These are phyloP conservation scores for Macaca fascicularis DNA, from an alignment of 2,113 vertebrate species.

Conservation along the genomic window T2T-MFA8v1.1 NC_088384.1:18779001-18779500, in stretches of 20 bases:
- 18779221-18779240: neutral
- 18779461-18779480: neutral
- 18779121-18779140: neutral
- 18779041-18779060: neutral
- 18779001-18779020: too few relatives aligned
- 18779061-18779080: neutral
- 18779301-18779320: neutral
- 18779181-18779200: neutral
- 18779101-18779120: too few relatives aligned
- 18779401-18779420: neutral
- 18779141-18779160: neutral
- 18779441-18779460: neutral
- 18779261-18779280: neutral
- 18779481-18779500: neutral
- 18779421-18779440: neutral
- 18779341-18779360: neutral
- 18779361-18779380: neutral
- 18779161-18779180: neutral
- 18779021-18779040: rapidly evolving
- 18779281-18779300: neutral
- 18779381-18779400: neutral
- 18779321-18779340: neutral
- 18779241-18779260: neutral
- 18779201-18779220: neutral
- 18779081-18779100: neutral